These are phyloP conservation scores for Calyptomena viridis DNA, from an alignment of 2,113 vertebrate species.

Conservation along the genomic window DNA sequence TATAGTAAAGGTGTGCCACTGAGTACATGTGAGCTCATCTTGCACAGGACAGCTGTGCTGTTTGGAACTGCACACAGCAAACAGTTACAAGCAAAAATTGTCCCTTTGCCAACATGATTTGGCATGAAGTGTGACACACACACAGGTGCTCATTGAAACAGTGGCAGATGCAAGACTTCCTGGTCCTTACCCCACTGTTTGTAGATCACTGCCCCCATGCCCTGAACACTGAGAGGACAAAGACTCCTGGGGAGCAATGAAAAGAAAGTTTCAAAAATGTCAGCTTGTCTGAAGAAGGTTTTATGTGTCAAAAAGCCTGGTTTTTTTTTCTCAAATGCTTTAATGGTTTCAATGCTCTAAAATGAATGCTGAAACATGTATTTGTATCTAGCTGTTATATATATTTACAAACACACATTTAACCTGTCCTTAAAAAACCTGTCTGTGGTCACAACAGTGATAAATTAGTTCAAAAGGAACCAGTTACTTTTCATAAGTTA, in stretches of 20 bases:
- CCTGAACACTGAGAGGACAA: not conserved
- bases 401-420: not conserved
- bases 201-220: not conserved
- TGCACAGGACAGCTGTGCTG: too few relatives aligned
- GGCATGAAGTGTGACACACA: not conserved
- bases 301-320: not conserved
- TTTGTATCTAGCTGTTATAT: not conserved
- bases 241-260: not conserved
- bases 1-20: not conserved
- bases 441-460: not conserved
- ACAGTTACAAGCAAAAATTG: not conserved
- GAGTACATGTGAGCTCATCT: fast-evolving
- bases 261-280: not conserved
- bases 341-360: not conserved
- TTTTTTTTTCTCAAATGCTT: not conserved
- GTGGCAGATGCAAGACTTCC: not conserved
- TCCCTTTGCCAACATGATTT: not conserved
- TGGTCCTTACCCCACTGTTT: not conserved
- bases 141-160: not conserved
- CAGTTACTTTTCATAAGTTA: not conserved
- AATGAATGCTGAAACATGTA: not conserved
- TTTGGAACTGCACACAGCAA: not conserved
- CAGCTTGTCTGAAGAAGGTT: not conserved
- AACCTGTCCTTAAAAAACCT: not conserved
- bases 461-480: not conserved